phyloP scores from a whole-genome alignment of 2,797 vertebrate genomes.

The Pangasius macronema region DNA sequence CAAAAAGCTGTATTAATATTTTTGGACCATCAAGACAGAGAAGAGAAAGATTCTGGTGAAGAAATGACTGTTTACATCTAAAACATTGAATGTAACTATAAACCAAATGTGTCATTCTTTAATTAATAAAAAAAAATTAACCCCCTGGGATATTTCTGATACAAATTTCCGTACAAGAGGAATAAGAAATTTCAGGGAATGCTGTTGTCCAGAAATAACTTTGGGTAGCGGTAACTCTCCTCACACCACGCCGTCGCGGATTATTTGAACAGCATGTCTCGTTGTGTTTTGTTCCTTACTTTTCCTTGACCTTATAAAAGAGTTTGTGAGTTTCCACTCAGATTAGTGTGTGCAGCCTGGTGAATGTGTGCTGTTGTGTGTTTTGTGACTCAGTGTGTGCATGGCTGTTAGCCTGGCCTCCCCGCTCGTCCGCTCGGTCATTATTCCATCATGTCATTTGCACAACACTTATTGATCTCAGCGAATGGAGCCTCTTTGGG shows the following conservation, averaged over 20 bases:
- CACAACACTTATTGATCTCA: slow-evolving; percentile 42
- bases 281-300: slow-evolving; percentile 1
- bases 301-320: slow-evolving; percentile 23
- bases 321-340: slow-evolving; percentile 1
- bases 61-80: not conserved
- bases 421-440: slow-evolving; percentile 23
- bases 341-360: slow-evolving; percentile 7
- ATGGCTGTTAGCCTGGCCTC: slow-evolving; percentile 18
- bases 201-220: not conserved
- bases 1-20: not conserved
- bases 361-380: slow-evolving; percentile 32
- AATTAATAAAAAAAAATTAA: not conserved
- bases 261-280: not conserved
- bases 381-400: slow-evolving; percentile 33
- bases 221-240: not conserved
- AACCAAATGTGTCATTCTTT: not conserved
- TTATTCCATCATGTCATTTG: slow-evolving; percentile 46
- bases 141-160: not conserved
- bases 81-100: not conserved
- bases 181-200: not conserved
- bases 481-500: slow-evolving; percentile 37
- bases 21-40: not conserved
- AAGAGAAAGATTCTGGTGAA: not conserved
- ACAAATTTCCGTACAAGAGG: not conserved
- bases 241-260: not conserved